Conservation (phyloP, 2,797 vertebrate species). For the Eidolon dupreanum region DNA sequence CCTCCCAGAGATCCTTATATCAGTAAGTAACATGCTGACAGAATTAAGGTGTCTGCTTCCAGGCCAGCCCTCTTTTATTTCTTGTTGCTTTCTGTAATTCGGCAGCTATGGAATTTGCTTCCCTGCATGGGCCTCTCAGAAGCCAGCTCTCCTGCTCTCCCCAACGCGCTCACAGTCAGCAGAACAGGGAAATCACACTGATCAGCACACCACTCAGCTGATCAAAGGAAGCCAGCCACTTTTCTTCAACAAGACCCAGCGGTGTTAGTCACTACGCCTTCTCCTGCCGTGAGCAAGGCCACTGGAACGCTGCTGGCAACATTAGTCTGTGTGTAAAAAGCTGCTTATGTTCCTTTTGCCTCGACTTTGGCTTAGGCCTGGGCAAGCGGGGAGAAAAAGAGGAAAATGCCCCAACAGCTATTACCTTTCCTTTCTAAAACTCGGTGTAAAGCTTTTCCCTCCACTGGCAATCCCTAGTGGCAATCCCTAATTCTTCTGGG, state of each 20-base stretch:
- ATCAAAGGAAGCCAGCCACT: slow-evolving; percentile 79
- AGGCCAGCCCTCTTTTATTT: slow-evolving; percentile 65
- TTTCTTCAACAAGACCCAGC: slow-evolving; percentile 75
- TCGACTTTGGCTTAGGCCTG: slow-evolving; percentile 21
- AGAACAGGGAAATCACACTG: slow-evolving; percentile 77
- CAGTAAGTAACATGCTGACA: slow-evolving; percentile 63
- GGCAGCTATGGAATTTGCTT: slow-evolving; percentile 73
- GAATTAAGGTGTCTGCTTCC: slow-evolving; percentile 74
- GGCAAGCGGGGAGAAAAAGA: neutral
- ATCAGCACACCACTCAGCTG: slow-evolving; percentile 76
- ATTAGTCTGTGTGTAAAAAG: slow-evolving; percentile 36
- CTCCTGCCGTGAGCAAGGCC: slow-evolving; percentile 76
- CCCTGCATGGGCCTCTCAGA: slow-evolving; percentile 74
- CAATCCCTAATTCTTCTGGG: slow-evolving; percentile 37
- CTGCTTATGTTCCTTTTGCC: slow-evolving; percentile 20
- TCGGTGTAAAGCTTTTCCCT: slow-evolving; percentile 30
- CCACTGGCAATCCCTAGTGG: neutral
- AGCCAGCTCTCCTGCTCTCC: slow-evolving; percentile 70
- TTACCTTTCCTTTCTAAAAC: slow-evolving; percentile 24
- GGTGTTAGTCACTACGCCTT: slow-evolving; percentile 64
- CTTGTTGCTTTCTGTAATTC: slow-evolving; percentile 64
- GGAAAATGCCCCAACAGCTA: neutral
- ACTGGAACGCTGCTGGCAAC: slow-evolving; percentile 57
- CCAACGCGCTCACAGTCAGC: slow-evolving; percentile 72
- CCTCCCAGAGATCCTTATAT: slow-evolving; percentile 25